Base-by-base conservation (phyloP, 2,797 vertebrate genomes). In the Microchirus variegatus region DNA sequence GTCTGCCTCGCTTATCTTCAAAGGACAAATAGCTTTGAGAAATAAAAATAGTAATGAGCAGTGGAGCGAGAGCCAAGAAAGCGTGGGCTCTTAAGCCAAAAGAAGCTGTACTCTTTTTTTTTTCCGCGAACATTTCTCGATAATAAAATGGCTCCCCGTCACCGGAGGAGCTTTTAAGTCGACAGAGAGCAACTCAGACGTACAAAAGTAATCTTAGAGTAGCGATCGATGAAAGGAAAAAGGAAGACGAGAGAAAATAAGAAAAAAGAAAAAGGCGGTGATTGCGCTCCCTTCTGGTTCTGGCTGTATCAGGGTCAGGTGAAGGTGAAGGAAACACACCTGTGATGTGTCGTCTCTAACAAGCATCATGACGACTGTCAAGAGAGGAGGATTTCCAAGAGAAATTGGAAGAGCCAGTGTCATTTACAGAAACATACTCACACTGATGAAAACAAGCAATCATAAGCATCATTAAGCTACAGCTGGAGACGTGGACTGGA, bases 1-100 rank as follows among this genome's bases (percentile, higher is more conserved):
- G 35, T 17, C 51, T 59, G 31, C 55, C 56, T 72, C 53, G 71
- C 59, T 85, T 78, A 83, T 86, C 81, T 83, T 78, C 55, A 70
- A 70, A 80, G 69, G 37, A 71, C 63, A 73, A 44, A 43, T n/a
- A 43, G 70, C 58, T 75, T 58, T 54, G 17, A 58, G 53, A 77
- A 70, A 78, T 60, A 47, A 57, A 70, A 22, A 22, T 22, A 22
- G 5, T 22, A 22, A 22, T 3, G 22, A 56, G 72, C 43, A 31
- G 38, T 1, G 36, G 45, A 50, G 53, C 58, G 46, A 48, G 51
- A 36, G 35, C 31, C 22, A 6, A 6, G 48, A 3, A 52, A 44
- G 53, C 15, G 19, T 5, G 37, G 43, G 37, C 52, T 66, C 18
- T 37, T 50, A 72, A 70, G n/a, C n/a, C n/a, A n/a, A n/a, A n/a